Conservation (phyloP, 64 coral and sea anemone species). For the Dendrophyllia cribrosa region DNA sequence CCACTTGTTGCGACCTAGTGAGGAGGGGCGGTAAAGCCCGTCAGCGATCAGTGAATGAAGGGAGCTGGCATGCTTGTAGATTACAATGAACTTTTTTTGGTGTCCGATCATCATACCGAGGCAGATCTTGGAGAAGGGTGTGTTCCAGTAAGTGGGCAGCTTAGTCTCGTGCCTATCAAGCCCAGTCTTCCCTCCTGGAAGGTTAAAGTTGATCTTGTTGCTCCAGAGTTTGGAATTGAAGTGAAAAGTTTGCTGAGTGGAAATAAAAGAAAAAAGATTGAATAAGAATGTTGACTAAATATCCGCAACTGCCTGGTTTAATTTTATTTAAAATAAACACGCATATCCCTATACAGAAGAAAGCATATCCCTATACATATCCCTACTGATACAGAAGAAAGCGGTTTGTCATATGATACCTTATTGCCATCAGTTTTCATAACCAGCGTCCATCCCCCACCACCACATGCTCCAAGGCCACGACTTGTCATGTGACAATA, state of each 20-base stretch:
- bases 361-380: too few species aligned
- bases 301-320: too few species aligned
- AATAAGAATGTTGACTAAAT: too few species aligned
- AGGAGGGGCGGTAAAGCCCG: constrained; percentile 36
- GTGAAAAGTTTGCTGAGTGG: constrained; percentile 13
- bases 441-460: constrained; percentile 29
- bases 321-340: too few species aligned
- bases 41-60: constrained; percentile 33
- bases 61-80: constrained; percentile 18
- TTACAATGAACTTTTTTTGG: neutral
- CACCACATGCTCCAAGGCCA: constrained; percentile 1
- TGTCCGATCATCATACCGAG: constrained; percentile 16
- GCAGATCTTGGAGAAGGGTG: constrained; percentile 9
- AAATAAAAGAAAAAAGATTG: neutral
- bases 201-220: neutral
- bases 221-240: constrained; percentile 37
- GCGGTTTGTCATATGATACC: neutral
- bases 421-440: constrained; percentile 24
- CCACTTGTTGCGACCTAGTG: constrained; percentile 39
- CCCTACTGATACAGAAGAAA: too few species aligned
- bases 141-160: constrained; percentile 37
- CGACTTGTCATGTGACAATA: constrained; percentile 12
- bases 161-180: constrained; percentile 63
- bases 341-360: too few species aligned
- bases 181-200: constrained; percentile 7